Percentiles rank a stretch among this genome's conserved stretches.
Evolutionary conservation across 2,113 vertebrate species (phyloP).

Genomic region (Epinephelus lanceolatus): DNA sequence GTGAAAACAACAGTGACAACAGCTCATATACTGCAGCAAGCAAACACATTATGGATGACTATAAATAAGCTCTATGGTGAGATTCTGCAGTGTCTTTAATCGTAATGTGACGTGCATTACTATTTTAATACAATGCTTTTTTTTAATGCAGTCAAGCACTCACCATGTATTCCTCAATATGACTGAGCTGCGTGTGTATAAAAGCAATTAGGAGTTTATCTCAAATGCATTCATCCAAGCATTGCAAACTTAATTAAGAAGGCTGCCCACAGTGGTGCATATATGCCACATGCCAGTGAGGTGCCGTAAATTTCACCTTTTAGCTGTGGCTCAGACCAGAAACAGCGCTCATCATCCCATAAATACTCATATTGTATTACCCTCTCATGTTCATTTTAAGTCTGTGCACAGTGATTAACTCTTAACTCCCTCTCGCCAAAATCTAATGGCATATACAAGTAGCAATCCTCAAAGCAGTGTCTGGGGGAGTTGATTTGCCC

Average conservation of each 20-base stretch:
- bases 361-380: slow-evolving; percentile 36
- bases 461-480: slow-evolving; percentile 17
- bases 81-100: slow-evolving; percentile 21
- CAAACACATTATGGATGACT: slow-evolving; percentile 12
- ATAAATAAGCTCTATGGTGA: slow-evolving; percentile 37
- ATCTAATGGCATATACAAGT: neutral
- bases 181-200: slow-evolving; percentile 27
- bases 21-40: neutral
- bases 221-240: slow-evolving; percentile 43
- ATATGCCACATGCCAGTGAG: slow-evolving; percentile 22
- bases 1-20: slow-evolving; percentile 30
- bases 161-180: slow-evolving; percentile 7
- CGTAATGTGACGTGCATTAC: neutral
- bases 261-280: slow-evolving; percentile 16
- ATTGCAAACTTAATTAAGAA: slow-evolving; percentile 61
- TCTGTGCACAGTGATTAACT: slow-evolving; percentile 38
- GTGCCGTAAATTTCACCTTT: slow-evolving; percentile 32
- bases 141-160: slow-evolving; percentile 22
- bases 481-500: slow-evolving; percentile 23
- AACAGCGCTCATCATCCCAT: slow-evolving; percentile 16
- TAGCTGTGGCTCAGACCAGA: slow-evolving; percentile 21
- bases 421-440: neutral
- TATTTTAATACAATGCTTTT: slow-evolving; percentile 6
- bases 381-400: slow-evolving; percentile 31
- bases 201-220: slow-evolving; percentile 61